phyloP scores from a whole-genome alignment of 2,797 vertebrate species.

The Falco columbarius region DNA sequence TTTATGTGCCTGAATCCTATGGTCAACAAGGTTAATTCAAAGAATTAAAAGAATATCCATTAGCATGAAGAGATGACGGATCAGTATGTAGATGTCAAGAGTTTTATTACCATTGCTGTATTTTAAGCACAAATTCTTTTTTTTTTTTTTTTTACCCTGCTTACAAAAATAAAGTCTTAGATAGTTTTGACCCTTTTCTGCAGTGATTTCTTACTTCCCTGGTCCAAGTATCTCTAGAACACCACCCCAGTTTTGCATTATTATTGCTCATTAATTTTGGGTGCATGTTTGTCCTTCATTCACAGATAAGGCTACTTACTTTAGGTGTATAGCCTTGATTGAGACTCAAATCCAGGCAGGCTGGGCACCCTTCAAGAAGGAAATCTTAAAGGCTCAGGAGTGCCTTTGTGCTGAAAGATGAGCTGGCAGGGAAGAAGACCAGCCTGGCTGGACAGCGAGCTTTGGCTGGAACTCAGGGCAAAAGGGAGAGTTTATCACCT shows the following conservation, averaged over 20 bases:
- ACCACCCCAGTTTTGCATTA: rapidly evolving
- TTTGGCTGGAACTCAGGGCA: background rate
- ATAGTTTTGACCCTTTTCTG: background rate
- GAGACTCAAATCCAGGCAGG: background rate
- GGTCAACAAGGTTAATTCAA: background rate
- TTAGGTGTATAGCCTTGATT: background rate
- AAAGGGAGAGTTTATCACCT: too few species aligned
- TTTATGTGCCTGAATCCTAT: rapidly evolving
- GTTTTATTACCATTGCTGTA: background rate
- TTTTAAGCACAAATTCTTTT: background rate
- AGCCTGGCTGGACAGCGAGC: too few species aligned
- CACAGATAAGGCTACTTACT: rapidly evolving
- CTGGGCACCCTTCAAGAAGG: background rate
- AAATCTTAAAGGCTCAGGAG: background rate
- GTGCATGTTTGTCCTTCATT: background rate
- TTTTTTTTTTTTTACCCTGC: background rate
- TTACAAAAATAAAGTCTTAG: background rate
- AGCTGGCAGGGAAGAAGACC: too few species aligned
- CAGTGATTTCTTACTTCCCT: background rate
- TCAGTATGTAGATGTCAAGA: background rate
- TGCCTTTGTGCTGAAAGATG: too few species aligned
- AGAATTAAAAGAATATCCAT: background rate
- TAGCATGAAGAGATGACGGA: background rate
- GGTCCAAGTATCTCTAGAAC: too few species aligned
- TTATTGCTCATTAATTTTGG: rapidly evolving